Evolutionary conservation across 2,113 vertebrate species (phyloP), one percentile per base, ranked within the genome.

Genomic region (Limanda limanda): DNA sequence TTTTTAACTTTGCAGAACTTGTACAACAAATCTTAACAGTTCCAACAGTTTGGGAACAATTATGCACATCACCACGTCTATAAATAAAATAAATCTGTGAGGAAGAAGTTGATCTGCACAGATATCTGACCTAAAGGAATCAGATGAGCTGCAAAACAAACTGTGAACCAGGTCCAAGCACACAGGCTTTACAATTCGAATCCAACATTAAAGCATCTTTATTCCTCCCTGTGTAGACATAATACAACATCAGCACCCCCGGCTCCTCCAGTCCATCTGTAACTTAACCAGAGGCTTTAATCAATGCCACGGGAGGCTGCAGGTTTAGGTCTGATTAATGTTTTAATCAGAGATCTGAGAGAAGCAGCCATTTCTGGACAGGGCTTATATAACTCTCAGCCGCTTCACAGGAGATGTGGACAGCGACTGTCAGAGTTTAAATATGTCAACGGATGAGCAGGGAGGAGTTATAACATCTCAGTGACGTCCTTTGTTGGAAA

Each of bases 301-400:
- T 93, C 87, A 84, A 90, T 90, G 85, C 78, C 74, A 70, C 66
- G n/a, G 21, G 60, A 56, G 58, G 81, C 66, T 74, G 76, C 73
- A 76, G 77, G 71, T 83, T 83, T 75, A 40, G 79, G 13, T 21
- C 80, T 90, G 91, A 91, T 92, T 80, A 78, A 92, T 90, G 83
- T 78, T 80, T 90, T 89, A 87, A 91, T 92, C 88, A 92, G 85
- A 78, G 65, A 71, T 65, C 59, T 23, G 59, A 75, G 48, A 62
- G 68, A 69, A 82, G 85, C 74, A 73, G 74, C 20, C 48, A 21
- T 47, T 69, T 67, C 76, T 75, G 61, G 70, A 77, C 71, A 31
- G n/a, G 59, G 7, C 17, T 25, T 62, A 78, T 62, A 80, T 84
- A 86, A 82, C 65, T 86, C 71, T 84, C 14, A 42, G 40, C 11